Evolutionary conservation across 2,888 invertebrate species (phyloP), one percentile per base, ranked within the genome.

Genomic region (Leptinotarsa peninsularis): DNA sequence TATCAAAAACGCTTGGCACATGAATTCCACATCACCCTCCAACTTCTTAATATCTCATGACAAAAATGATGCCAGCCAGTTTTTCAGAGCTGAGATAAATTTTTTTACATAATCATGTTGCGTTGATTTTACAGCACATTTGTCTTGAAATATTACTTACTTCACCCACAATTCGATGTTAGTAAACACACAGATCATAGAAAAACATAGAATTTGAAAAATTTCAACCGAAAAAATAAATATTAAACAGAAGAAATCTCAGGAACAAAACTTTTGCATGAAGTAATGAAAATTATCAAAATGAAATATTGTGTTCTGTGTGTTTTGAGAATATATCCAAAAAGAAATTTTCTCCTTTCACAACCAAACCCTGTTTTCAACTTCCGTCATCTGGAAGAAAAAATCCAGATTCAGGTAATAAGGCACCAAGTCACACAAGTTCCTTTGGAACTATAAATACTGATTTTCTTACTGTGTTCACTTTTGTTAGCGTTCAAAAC

Each of bases 391-490:
- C 82, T 81, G 80, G 81, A 78, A 76, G 81, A 80, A 81, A 54
- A 77, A 74, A 75, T 77, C 82, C 82, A 82, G 81, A 81, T 73
- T 79, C 72, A 71, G 79, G 78, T 78, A 73, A 72, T 82, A 84
- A 84, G 84, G 84, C 84, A 82, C 82, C 82, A 83, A 82, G 81
- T 82, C 83, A 81, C 74, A 80, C 83, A 84, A 33, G 84, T 85
- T 84, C 84, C 85, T 83, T 84, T 84, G 84, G 85, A 85, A 85
- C 85, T 79, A 84, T 79, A 78, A 83, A 83, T 81, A 81, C 81
- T 82, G 80, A 70, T 77, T 81, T 75, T 78, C 78, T 81, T 78
- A 79, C 74, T 80, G 81, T 80, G 82, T 80, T 80, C 78, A 74
- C 76, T 79, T 78, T 78, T 76, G 74, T 79, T 78, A 81, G 82